Percentiles rank a stretch among this genome's conserved stretches.
Evolutionary conservation across 1,140 invertebrate species (phyloP).

Genomic region (Pseudomyrmex flavicornis): DNA sequence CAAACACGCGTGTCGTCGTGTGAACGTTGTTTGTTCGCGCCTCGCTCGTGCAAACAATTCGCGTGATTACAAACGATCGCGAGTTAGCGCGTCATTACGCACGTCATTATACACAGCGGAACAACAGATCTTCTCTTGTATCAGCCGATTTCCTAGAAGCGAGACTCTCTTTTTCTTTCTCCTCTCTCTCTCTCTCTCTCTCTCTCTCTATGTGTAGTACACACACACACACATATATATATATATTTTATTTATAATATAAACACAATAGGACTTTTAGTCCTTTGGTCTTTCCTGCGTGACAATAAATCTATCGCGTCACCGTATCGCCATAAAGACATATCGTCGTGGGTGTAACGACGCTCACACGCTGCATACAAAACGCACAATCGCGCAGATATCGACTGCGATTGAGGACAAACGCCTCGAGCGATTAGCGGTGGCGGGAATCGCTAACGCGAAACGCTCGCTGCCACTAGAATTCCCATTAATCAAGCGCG

Average conservation of each 20-base stretch:
- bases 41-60: constrained; percentile 52
- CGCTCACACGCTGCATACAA: constrained; percentile 33
- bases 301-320: constrained; percentile 47
- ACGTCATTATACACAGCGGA: not conserved
- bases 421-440: not conserved
- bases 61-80: constrained; percentile 44
- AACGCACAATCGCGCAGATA: constrained; percentile 10
- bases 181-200: no score
- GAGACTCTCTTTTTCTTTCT: not conserved
- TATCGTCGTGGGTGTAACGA: constrained; percentile 53
- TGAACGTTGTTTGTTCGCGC: constrained; percentile 44
- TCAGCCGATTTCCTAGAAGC: not conserved
- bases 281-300: not conserved
- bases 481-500: constrained; percentile 34
- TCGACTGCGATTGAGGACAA: constrained; percentile 28
- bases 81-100: constrained; percentile 35
- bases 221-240: no score
- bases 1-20: constrained; percentile 40
- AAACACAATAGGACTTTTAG: no score
- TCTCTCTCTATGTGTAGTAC: no score
- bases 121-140: constrained; percentile 9
- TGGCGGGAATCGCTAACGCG: not conserved
- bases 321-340: constrained; percentile 25
- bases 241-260: no score
- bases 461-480: constrained; percentile 9